These are phyloP conservation scores for Hymenopus coronatus DNA, from an alignment of 2,888 invertebrate genomes.

Conservation along the genomic window DNA sequence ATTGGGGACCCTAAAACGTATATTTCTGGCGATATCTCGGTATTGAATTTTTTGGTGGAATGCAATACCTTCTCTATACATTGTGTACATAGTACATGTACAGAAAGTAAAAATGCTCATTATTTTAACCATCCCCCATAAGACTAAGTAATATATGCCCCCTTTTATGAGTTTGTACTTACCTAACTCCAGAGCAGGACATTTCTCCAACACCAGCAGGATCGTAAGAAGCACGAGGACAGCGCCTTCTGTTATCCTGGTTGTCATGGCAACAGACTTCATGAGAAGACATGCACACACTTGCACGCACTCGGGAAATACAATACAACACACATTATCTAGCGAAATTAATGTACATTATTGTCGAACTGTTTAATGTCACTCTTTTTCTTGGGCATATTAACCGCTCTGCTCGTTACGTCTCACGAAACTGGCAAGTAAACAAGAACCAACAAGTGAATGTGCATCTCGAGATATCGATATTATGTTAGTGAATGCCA, in stretches of 20 bases:
- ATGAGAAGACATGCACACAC: slow-evolving; percentile 29
- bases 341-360: neutral
- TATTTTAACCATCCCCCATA: too few relatives aligned
- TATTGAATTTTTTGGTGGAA: too few relatives aligned
- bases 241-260: slow-evolving; percentile 17
- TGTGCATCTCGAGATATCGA: neutral
- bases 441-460: neutral
- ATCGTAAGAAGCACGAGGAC: slow-evolving; percentile 6
- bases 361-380: neutral
- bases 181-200: slow-evolving; percentile 24
- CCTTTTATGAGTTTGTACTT: neutral
- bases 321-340: neutral
- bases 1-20: too few relatives aligned
- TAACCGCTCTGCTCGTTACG: neutral
- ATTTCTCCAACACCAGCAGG: slow-evolving; percentile 6
- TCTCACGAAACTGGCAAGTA: neutral
- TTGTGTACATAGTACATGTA: too few relatives aligned
- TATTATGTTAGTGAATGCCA: neutral
- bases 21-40: too few relatives aligned
- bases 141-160: too few relatives aligned
- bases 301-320: neutral
- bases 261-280: slow-evolving; percentile 29
- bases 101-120: too few relatives aligned
- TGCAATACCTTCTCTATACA: too few relatives aligned
- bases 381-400: neutral